Evolutionary conservation across 2,797 vertebrate species (phyloP), one percentile per base, ranked within the genome.

Genomic region (Megalops cyprinoides): DNA sequence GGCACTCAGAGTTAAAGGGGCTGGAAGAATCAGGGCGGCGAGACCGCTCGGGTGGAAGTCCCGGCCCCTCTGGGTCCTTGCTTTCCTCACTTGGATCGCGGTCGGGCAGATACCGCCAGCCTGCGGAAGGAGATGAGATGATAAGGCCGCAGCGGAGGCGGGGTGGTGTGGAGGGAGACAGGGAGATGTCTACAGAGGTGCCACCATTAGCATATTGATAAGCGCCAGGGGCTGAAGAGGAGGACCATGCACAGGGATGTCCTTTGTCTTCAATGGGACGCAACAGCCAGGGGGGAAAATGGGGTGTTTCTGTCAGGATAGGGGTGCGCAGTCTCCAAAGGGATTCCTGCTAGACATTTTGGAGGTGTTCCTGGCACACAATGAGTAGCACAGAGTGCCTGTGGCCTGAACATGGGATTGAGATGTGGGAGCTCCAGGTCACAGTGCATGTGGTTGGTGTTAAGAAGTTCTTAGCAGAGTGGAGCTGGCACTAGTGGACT

Each of bases 181-280:
- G 15, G 28, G 28, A 14, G 75, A n/a, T 39, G 31, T 44, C 12
- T 28, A 42, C 31, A 18, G 34, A 56, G 76, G 37, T 44, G 20
- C 53, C 5, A 20, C 28, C 46, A 39, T 77, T 60, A 20, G 49
- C 76, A 58, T 77, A 42, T 58, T 58, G 20, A 77, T 77, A 31
- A 77, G 76, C 31, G 4, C 25, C 23, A 20, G 12, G 34, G 55
- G n/a, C 76, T 58, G 7, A 31, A 76, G 10, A 76, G 31, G n/a
- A 53, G n/a, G n/a, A n/a, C n/a, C n/a, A n/a, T 31, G 14, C n/a
- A 31, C 10, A 9, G 53, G 39, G n/a, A 58, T 14, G 1, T 77
- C 31, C 31, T n/a, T 53, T 77, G 76, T 20, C 34, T 1, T 28
- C 55, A 8, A 48, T 48, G 42, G 49, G 28, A 23, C 34, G 14